Percentiles rank a stretch among this genome's conserved stretches.
Evolutionary conservation across 2,888 invertebrate species (phyloP).

Genomic region (Prosapia bicincta): DNA sequence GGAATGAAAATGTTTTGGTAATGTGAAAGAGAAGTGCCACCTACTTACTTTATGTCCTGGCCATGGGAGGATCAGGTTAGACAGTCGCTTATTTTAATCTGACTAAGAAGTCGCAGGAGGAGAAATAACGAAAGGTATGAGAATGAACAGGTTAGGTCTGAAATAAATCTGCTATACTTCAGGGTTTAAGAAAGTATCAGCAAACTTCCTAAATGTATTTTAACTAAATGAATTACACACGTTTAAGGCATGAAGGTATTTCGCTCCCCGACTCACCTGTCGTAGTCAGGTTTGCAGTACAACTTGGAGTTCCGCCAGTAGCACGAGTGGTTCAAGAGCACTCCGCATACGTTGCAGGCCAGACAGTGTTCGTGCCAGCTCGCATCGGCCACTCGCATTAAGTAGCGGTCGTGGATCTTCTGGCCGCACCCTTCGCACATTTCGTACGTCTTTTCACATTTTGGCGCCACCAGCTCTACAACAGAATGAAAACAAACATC

Average conservation of each 20-base stretch:
- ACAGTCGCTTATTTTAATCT: too few species aligned
- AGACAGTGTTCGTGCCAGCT: constrained; percentile 98
- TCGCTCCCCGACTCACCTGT: constrained; percentile 64
- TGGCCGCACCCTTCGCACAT: constrained; percentile 94
- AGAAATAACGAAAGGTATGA: too few species aligned
- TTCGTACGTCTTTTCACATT: constrained; percentile 69
- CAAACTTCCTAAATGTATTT: background rate
- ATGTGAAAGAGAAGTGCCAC: too few species aligned
- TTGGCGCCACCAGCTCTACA: constrained; percentile 33
- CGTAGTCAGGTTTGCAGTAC: constrained; percentile 97
- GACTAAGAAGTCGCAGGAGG: too few species aligned
- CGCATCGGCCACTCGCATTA: constrained; percentile 90
- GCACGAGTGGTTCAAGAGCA: constrained; percentile 87
- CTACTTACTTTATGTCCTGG: too few species aligned
- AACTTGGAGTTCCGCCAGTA: constrained; percentile 91
- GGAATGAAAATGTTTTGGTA: too few species aligned
- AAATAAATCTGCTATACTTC: too few species aligned
- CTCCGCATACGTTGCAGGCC: constrained; percentile 90
- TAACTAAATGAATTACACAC: background rate
- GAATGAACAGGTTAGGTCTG: too few species aligned
- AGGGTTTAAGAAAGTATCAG: background rate
- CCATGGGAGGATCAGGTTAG: too few species aligned
- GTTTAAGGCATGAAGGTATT: background rate
- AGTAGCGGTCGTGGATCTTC: constrained; percentile 91
- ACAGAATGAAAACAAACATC: too few species aligned